A percentile compares a stretch with the other conserved stretches of the same genome.
Conservation (phyloP, 2,113 vertebrate species). For the Saguinus midas region DNA sequence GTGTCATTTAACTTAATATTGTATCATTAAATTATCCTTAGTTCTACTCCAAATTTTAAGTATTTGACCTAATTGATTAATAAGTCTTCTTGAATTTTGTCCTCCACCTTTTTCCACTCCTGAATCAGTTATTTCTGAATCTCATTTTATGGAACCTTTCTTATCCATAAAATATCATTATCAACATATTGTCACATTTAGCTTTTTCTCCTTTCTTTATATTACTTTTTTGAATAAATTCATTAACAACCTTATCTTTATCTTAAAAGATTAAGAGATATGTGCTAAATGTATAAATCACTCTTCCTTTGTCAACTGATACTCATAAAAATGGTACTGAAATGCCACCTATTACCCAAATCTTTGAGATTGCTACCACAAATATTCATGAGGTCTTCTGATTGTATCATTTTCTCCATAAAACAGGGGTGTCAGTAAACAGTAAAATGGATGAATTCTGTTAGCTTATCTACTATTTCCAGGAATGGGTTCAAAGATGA, state of each 20-base stretch:
- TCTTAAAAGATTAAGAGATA: no score
- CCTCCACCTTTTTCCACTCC: background rate
- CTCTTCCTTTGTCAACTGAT: background rate
- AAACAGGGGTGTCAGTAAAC: background rate
- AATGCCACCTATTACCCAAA: background rate
- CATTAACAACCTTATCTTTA: background rate
- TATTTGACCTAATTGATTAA: background rate
- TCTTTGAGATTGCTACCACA: background rate
- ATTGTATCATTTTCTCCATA: background rate
- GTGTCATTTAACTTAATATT: background rate
- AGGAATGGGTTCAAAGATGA: background rate
- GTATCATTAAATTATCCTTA: background rate
- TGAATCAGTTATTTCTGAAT: background rate
- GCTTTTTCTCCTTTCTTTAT: background rate
- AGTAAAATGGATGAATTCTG: constrained; percentile 1
- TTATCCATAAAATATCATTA: background rate
- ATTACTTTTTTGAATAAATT: background rate
- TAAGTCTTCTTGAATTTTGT: background rate
- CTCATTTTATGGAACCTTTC: background rate
- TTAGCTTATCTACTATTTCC: background rate
- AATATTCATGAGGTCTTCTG: background rate
- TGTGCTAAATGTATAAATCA: background rate
- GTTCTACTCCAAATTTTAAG: background rate
- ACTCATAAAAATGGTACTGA: background rate
- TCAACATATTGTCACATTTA: background rate